Percentiles rank a stretch among this genome's conserved stretches.
Conservation (phyloP, 64 coral and sea anemone species). For the Porites australiensis region DNA sequence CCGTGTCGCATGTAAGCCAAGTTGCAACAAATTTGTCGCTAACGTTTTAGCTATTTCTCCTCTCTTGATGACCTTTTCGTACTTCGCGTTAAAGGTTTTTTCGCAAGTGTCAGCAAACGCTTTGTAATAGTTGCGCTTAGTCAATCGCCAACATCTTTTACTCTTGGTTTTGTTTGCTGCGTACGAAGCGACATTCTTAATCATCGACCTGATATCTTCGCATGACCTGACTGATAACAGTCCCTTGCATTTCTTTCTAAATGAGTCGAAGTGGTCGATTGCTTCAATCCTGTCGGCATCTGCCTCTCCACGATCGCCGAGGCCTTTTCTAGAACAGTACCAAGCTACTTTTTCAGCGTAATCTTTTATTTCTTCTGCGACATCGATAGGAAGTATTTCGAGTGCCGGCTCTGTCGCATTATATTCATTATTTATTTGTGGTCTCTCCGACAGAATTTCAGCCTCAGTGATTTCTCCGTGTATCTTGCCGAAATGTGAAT, state of each 20-base stretch:
- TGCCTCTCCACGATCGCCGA: background rate
- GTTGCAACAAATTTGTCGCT: background rate
- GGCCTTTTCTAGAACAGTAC: too few species aligned
- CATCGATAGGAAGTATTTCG: too few species aligned
- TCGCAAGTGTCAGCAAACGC: background rate
- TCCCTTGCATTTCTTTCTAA: background rate
- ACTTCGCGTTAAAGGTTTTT: background rate
- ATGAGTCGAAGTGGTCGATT: background rate
- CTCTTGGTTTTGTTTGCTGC: background rate
- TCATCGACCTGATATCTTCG: background rate
- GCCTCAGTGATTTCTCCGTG: too few species aligned
- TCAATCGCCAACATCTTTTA: too few species aligned
- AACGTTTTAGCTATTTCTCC: background rate
- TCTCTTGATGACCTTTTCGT: background rate
- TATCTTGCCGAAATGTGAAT: too few species aligned
- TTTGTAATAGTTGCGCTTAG: background rate
- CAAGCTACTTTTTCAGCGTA: too few species aligned
- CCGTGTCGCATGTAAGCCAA: background rate
- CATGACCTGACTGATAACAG: background rate
- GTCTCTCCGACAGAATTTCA: too few species aligned
- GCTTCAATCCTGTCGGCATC: background rate
- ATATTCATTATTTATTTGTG: too few species aligned
- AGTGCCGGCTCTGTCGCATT: too few species aligned
- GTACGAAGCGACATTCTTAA: background rate
- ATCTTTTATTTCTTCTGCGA: too few species aligned